A percentile compares a stretch with the other conserved stretches of the same genome.
Conservation (phyloP, 30 jellyfish, hydroid and myxozoan species). For the Chrysaora quinquecirrha region DNA sequence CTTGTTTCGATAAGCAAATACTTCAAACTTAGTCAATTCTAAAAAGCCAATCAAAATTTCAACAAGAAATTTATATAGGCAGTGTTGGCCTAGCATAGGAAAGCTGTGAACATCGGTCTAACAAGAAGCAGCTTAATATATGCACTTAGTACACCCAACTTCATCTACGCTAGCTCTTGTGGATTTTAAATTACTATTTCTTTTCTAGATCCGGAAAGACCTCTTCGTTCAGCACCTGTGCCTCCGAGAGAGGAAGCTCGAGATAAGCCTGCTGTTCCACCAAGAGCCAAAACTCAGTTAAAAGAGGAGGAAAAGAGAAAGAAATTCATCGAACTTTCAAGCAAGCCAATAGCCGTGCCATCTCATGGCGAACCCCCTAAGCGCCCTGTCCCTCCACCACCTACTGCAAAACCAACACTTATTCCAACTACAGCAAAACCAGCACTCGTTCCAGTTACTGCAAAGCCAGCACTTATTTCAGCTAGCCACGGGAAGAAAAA, state of each 20-base stretch:
- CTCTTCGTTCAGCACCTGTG: constrained; percentile 48
- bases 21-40: too few relatives aligned
- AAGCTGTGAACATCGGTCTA: too few relatives aligned
- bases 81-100: too few relatives aligned
- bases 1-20: too few relatives aligned
- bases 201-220: constrained; percentile 34
- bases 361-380: constrained; percentile 58
- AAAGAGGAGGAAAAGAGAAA: constrained; percentile 25
- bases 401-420: constrained; percentile 44
- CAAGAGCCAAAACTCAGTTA: background rate
- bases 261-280: constrained; percentile 4
- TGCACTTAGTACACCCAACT: too few relatives aligned
- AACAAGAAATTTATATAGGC: too few relatives aligned
- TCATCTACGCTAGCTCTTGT: too few relatives aligned
- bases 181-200: background rate
- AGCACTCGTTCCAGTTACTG: constrained; percentile 41
- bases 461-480: constrained; percentile 17
- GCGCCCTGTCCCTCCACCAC: constrained; percentile 67
- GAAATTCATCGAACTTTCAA: background rate
- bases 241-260: constrained; percentile 35
- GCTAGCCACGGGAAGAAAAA: background rate
- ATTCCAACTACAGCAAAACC: constrained; percentile 64
- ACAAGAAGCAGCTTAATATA: too few relatives aligned
- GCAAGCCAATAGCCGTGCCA: background rate
- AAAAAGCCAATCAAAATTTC: too few relatives aligned